phyloP scores from a whole-genome alignment of 2,888 invertebrate species.

The Dione vanillae region DNA sequence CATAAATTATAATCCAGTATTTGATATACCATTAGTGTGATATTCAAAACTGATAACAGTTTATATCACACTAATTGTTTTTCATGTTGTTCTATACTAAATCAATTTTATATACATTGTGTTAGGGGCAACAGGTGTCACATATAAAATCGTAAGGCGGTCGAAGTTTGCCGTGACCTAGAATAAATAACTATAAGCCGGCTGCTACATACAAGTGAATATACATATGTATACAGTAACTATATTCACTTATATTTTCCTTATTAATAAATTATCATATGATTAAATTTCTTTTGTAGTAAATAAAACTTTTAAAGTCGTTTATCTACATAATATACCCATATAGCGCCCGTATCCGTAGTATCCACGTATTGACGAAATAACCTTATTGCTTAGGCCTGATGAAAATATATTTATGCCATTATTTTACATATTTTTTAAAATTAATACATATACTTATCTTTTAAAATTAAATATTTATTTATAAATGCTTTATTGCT shows the following conservation, averaged over 20 bases:
- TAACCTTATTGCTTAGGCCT: constrained; percentile 40
- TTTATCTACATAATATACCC: constrained; percentile 47
- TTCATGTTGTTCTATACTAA: neutral
- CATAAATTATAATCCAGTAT: neutral
- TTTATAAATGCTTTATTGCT: neutral
- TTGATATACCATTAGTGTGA: neutral
- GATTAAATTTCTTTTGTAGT: neutral
- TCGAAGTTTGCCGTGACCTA: constrained; percentile 55
- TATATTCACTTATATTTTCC: neutral
- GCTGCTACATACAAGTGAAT: constrained; percentile 13
- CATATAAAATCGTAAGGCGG: constrained; percentile 30
- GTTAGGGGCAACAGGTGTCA: constrained; percentile 38
- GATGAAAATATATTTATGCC: too few relatives aligned
- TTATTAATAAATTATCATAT: neutral
- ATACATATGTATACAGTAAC: neutral
- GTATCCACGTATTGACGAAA: constrained; percentile 36
- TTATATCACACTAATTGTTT: neutral
- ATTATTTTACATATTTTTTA: too few relatives aligned
- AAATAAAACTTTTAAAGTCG: constrained; percentile 26
- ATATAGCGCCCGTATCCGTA: constrained; percentile 46
- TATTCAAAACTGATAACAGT: neutral
- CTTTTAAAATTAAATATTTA: neutral
- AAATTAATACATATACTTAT: too few relatives aligned
- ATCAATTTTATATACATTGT: constrained; percentile 8
- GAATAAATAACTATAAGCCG: constrained; percentile 46